Base-by-base conservation (phyloP, 30 jellyfish, hydroid and myxozoan genomes). In the Pseudorhiza aurosa region DNA sequence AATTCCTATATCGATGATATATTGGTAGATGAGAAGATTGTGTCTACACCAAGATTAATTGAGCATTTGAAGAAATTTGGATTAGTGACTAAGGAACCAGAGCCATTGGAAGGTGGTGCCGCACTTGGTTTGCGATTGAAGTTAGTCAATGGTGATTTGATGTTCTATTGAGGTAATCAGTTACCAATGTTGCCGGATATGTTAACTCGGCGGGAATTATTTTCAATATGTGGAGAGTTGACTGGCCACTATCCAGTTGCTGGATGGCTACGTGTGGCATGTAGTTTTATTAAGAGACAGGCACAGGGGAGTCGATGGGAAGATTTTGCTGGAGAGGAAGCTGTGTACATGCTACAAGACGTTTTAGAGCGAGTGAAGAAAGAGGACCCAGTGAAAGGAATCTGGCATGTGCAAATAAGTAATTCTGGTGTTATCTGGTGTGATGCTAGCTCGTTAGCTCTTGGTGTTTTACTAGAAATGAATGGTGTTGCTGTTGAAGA, bases 241-340 rank as follows among this genome's bases (percentile, higher is more conserved):
- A 29, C 55, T 31, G 63, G 87, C 15, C 60, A 50, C 65, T 75
- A 75, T 51, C 87, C 87, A 56, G 87, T 75, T 50, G 87, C 65
- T 4, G 77, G 64, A 5, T 75, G 87, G 87, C 26, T 75, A 39
- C 87, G 77, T 24, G 46, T 50, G 31, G 81, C 81, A 0, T 53
- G 78, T 26, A 50, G 78, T 53, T 75, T 3, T 35, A 19, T 75
- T 3, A 75, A 75, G 65, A 27, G 77, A 10, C 81, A 24, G 40
- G 81, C 40, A 7, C 57, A 17, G 22, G 65, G 81, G 65, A 36
- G 36, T 5, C 63, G 22, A 2, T 67, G 81, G 81, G 81, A 67
- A 32, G 65, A 32, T 45, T 21, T 22, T 39, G 65, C 44, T 19
- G 81, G 40, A 32, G 65, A 45, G 24, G 37, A 32, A 19, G 32